Percentiles rank a stretch among this genome's conserved stretches.
Evolutionary conservation across 2,888 invertebrate species (phyloP).

Genomic region (Drosophila flavopinicola): DNA sequence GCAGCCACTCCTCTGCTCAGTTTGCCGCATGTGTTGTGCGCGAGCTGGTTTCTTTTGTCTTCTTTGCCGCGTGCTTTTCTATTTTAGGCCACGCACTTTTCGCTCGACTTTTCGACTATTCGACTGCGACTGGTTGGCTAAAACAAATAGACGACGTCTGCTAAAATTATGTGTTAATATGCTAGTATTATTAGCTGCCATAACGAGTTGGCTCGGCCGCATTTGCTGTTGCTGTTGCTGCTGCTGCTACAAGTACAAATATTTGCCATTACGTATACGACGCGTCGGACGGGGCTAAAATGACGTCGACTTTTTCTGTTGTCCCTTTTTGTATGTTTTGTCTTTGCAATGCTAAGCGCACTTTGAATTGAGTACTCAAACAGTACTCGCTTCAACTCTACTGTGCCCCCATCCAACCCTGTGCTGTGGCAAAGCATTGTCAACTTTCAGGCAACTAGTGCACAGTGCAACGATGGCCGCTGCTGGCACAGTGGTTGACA

Average conservation of each 20-base stretch:
- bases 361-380: slow-evolving; percentile 59
- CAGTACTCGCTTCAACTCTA: slow-evolving; percentile 21
- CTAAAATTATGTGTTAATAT: slow-evolving; percentile 76
- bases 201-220: slow-evolving; percentile 44
- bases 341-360: slow-evolving; percentile 54
- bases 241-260: slow-evolving; percentile 39
- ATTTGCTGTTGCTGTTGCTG: slow-evolving; percentile 14
- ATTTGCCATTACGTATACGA: slow-evolving; percentile 69
- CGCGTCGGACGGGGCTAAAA: slow-evolving; percentile 44
- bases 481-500: slow-evolving; percentile 6
- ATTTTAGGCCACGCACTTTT: slow-evolving; percentile 66
- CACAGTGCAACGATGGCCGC: slow-evolving; percentile 8
- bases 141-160: slow-evolving; percentile 68
- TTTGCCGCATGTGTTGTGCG: neutral
- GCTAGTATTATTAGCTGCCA: slow-evolving; percentile 75
- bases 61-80: slow-evolving; percentile 43
- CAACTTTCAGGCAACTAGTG: slow-evolving; percentile 31
- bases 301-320: slow-evolving; percentile 27
- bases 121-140: slow-evolving; percentile 32
- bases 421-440: slow-evolving; percentile 23
- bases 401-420: neutral
- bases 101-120: slow-evolving; percentile 35
- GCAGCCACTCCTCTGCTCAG: neutral
- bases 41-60: slow-evolving; percentile 32
- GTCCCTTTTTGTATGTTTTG: neutral